Base-by-base conservation (phyloP, 2,797 vertebrate genomes). In the Champsocephalus gunnari region DNA sequence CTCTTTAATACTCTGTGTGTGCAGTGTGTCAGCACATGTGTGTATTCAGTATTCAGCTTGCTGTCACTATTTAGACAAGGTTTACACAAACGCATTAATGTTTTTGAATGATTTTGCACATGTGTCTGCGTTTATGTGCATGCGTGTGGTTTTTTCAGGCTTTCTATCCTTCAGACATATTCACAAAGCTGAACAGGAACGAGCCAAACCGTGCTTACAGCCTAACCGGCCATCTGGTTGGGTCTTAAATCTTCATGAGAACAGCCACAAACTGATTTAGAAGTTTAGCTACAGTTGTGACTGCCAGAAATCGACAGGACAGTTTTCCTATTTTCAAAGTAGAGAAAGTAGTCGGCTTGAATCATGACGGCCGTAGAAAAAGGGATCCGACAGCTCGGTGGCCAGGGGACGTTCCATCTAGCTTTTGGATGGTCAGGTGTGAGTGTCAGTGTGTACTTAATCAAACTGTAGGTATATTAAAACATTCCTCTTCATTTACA, bases 211-310 rank as follows among this genome's bases (percentile, higher is more conserved):
- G 75, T 85, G 90, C 81, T 89, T 87, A 76, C 87, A 88, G 84
- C 71, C 87, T 90, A 86, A 90, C 82, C 85, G 80, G 88, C 93
- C 90, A 92, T 93, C 93, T 94, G 93, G 86, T 89, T 68, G 77
- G 76, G 85, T 85, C 87, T 90, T 47, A 63, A 87, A 85, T 87
- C 87, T 89, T 85, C 84, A 91, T 77, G 82, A 87, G 86, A 92
- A 88, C 78, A 88, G 81, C 82, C 91, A 87, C 85, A 92, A 90
- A 94, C 90, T 91, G 91, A 94, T 93, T 56, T 92, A 76, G 88
- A 93, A 92, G 87, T 93, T 89, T 91, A 85, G 88, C 84, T 90
- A 83, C 89, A 90, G 91, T 88, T 90, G 90, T 86, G 89, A 72
- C 84, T 87, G 89, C 91, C 90, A 89, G 81, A 76, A 89, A 79